Evolutionary conservation across 2,797 vertebrate species (phyloP), one percentile per base, ranked within the genome.

Genomic region (Propithecus perrieri): DNA sequence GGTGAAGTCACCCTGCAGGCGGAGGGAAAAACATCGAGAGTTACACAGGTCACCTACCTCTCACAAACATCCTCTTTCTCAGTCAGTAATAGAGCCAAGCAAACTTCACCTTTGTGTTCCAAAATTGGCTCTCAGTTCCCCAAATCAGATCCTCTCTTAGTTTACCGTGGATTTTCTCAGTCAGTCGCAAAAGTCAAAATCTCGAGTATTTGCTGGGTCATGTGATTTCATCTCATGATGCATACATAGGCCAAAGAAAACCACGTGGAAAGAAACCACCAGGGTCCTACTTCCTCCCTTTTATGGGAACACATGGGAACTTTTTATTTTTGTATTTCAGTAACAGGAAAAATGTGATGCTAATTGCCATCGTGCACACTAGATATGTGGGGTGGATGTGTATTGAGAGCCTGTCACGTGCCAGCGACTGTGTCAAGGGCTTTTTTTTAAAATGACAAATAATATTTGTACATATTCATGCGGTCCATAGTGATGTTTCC

Each of bases 1-100:
- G 98, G 99, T 99, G 98, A 99, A 99, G 98, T 99, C 99, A 98
- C 99, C 99, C 99, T 99, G 96, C 78, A 97, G 98, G 97, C 75
- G 96, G 98, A 98, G 95, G 80, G 97, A 91, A 95, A 98, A 97
- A 97, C 95, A 98, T 97, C 88, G 98, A 97, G 67, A 26, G 95
- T 98, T 90, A 93, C 91, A 96, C 8, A 86, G 91, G 85, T 95
- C 65, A 87, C 78, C 65, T 28, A 41, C 18, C 72, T 96, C 79
- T 97, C 96, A 96, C 76, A 98, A 97, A 96, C 96, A 33, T 84
- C 79, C 14, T 78, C 75, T 91, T 50, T 95, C 79, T 67, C n/a
- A 13, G 38, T 71, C 78, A 88, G 71, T 53, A 94, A 92, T 50
- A 86, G 93, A 95, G 53, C n/a, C 75, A 86, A 81, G 83, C 38